phyloP scores from a whole-genome alignment of 2,113 vertebrate species.

The Hipposideros armiger region DNA sequence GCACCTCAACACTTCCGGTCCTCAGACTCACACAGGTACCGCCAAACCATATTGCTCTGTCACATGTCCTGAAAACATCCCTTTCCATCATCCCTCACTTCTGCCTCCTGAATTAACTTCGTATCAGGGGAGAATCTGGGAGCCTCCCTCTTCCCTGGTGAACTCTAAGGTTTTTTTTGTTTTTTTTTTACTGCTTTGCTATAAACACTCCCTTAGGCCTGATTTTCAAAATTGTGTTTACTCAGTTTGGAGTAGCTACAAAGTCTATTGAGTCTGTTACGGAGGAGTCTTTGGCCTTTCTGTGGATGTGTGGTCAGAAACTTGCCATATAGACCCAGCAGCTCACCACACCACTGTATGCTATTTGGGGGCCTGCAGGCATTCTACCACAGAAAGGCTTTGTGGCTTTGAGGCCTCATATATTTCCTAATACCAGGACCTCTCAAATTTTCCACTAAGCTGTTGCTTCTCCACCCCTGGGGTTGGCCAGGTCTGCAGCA shows the following conservation, averaged over 20 bases:
- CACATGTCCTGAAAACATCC: neutral
- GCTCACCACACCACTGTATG: neutral
- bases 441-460: neutral
- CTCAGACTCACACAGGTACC: neutral
- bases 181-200: neutral
- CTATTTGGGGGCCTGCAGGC: neutral
- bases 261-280: neutral
- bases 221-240: conserved; percentile 13
- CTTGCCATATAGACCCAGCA: neutral
- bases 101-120: neutral
- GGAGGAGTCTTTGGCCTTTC: neutral
- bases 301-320: neutral
- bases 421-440: neutral
- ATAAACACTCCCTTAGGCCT: neutral
- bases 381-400: neutral
- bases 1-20: neutral
- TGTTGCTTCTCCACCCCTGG: neutral
- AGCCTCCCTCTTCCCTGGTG: neutral
- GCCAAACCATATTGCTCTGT: neutral
- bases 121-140: neutral
- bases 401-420: conserved; percentile 14
- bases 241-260: neutral
- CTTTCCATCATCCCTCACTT: neutral
- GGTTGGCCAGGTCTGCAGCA: neutral
- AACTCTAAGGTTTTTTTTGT: neutral